phyloP scores from a whole-genome alignment of 2,888 invertebrate genomes.

The Carcina quercana region DNA sequence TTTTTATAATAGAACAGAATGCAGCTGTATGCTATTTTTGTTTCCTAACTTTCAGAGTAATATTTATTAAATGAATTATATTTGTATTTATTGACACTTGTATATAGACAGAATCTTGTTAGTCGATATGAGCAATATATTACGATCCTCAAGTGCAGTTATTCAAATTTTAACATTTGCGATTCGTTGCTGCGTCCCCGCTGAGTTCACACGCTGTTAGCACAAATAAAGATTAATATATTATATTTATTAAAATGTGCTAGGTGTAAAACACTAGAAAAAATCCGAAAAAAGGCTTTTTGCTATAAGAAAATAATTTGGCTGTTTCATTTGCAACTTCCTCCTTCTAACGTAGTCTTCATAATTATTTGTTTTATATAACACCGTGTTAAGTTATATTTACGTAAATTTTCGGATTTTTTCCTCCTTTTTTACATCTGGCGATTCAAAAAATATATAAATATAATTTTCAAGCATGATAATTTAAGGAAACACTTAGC shows the following conservation, averaged over 20 bases:
- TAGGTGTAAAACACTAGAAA: no score
- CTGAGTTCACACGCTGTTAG: constrained; percentile 64
- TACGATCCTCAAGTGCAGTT: constrained; percentile 69
- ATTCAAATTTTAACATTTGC: constrained; percentile 74
- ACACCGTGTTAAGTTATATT: no score
- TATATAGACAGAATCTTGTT: constrained; percentile 59
- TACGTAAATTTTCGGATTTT: no score
- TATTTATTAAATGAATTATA: constrained; percentile 79
- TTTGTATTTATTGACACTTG: constrained; percentile 75
- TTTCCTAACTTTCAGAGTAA: constrained; percentile 76
- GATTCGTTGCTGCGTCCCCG: constrained; percentile 58
- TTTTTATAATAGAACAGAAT: constrained; percentile 68
- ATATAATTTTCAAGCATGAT: constrained; percentile 43
- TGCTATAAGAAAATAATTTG: no score
- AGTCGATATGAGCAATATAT: constrained; percentile 51
- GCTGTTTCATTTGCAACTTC: no score
- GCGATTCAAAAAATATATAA: no score
- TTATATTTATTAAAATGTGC: no score
- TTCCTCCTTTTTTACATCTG: no score
- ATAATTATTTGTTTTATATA: no score
- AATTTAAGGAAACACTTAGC: constrained; percentile 57
- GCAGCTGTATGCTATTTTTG: constrained; percentile 65
- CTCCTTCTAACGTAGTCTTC: no score
- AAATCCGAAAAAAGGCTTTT: no score
- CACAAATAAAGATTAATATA: constrained; percentile 49